A percentile compares a stretch with the other conserved stretches of the same genome.
These are phyloP conservation scores for Parthenolecanium corni DNA, from an alignment of 2,888 invertebrate species.

Conservation along the genomic window DNA sequence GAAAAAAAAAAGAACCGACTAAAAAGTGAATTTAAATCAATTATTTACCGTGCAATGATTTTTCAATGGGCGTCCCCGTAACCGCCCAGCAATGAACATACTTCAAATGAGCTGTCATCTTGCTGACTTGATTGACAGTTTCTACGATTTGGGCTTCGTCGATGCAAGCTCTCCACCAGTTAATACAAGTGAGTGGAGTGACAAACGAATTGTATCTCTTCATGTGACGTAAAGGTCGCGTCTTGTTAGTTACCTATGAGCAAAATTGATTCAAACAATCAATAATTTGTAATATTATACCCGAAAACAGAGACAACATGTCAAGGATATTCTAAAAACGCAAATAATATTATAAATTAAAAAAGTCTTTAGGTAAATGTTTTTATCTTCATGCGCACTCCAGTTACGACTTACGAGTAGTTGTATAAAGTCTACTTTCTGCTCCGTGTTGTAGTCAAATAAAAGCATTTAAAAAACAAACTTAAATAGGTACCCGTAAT, in stretches of 20 bases:
- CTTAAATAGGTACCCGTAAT: too few species aligned
- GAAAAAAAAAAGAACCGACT: too few species aligned
- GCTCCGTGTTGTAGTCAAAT: too few species aligned
- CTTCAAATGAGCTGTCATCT: conserved; percentile 49
- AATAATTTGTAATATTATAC: conserved; percentile 30
- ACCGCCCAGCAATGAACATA: conserved; percentile 60
- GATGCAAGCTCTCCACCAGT: conserved; percentile 65
- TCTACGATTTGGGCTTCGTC: conserved; percentile 77
- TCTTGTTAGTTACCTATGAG: conserved; percentile 29
- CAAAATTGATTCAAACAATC: too few species aligned
- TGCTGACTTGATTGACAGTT: conserved; percentile 46
- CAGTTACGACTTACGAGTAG: too few species aligned
- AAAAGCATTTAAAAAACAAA: too few species aligned
- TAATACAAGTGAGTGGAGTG: conserved; percentile 53
- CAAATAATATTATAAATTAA: too few species aligned
- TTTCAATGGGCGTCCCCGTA: conserved; percentile 61
- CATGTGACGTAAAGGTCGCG: conserved; percentile 43
- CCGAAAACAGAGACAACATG: neutral
- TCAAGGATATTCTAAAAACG: too few species aligned
- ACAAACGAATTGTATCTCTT: conserved; percentile 51
- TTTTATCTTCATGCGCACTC: too few species aligned
- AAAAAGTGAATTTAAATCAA: too few species aligned
- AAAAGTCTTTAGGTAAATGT: too few species aligned
- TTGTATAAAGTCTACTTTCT: too few species aligned
- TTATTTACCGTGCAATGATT: conserved; percentile 44